Evolutionary conservation across 2,797 vertebrate species (phyloP), one percentile per base, ranked within the genome.

Genomic region (Myotis myotis): DNA sequence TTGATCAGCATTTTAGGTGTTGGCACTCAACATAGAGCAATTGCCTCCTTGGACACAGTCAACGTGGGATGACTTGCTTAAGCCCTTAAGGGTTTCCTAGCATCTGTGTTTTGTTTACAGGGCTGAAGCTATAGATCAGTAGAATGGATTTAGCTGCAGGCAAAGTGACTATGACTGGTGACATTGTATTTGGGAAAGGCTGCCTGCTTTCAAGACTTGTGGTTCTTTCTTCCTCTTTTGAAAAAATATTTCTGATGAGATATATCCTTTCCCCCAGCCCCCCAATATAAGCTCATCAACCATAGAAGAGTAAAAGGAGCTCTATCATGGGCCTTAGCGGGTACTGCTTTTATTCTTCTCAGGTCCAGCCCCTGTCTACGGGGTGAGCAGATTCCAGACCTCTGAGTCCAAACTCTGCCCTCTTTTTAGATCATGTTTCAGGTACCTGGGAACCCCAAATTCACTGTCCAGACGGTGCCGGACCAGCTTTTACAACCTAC

Each of bases 61-160:
- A 55, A 6, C 2, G 33, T 74, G 51, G 22, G 49, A 38, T 60
- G 20, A 55, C 66, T 36, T 68, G 12, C 13, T 19, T 66, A 28
- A 64, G 62, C 15, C 60, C 38, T 25, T 23, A 30, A 19, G 19
- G 22, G 74, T 57, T 57, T 55, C 20, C 49, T 66, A 9, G n/a
- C 23, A 25, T 92, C 74, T 85, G 5, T 62, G 38, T 74, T 86
- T 55, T 92, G 51, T 92, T 79, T 74, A 30, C 44, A 3, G 62
- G 33, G 17, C 47, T 15, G 44, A 60, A 85, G 33, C 68, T 66
- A 3, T n/a, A 87, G 81, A 23, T 76, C 38, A 44, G 62, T 75
- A 80, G 30, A 55, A 86, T 47, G 57, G 80, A 71, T 74, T 96
- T 80, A 85, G 64, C 62, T 92, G 30, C 33, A 44, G 47, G 74